These are phyloP conservation scores for Pelagia noctiluca DNA, from an alignment of 30 jellyfish, hydroid and myxozoan genomes.

Conservation along the genomic window DNA sequence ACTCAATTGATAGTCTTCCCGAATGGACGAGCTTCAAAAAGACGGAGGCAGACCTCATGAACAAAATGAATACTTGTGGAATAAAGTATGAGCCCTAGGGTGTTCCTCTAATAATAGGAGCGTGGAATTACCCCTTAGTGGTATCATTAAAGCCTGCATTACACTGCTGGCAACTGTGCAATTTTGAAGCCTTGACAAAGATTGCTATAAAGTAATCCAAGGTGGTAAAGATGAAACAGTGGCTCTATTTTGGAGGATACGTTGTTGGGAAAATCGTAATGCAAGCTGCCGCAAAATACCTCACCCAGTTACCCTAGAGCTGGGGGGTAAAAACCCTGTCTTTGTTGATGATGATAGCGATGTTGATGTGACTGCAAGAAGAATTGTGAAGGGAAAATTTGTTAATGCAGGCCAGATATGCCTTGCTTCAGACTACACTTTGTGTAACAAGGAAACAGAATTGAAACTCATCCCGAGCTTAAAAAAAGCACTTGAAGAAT, in stretches of 20 bases:
- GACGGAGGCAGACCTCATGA: slow-evolving; percentile 85
- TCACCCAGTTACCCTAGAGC: slow-evolving; percentile 95
- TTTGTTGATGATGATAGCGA: slow-evolving; percentile 81
- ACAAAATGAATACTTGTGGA: slow-evolving; percentile 82
- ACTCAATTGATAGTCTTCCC: slow-evolving; percentile 68
- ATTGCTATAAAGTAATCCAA: slow-evolving; percentile 73
- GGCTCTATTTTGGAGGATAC: slow-evolving; percentile 88
- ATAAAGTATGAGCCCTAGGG: slow-evolving; percentile 89
- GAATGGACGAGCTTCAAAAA: slow-evolving; percentile 79
- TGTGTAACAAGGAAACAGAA: slow-evolving; percentile 75
- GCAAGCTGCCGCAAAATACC: slow-evolving; percentile 95
- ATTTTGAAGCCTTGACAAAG: slow-evolving; percentile 90
- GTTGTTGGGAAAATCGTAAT: slow-evolving; percentile 85
- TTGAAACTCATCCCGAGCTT: slow-evolving; percentile 70
- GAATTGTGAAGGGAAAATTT: slow-evolving; percentile 94
- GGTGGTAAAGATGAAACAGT: slow-evolving; percentile 97
- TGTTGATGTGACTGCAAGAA: slow-evolving; percentile 77
- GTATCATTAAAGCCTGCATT: slow-evolving; percentile 70
- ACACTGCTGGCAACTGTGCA: slow-evolving; percentile 99
- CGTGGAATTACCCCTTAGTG: slow-evolving; percentile 97
- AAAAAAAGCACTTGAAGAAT: slow-evolving; percentile 59
- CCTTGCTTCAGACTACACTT: slow-evolving; percentile 92
- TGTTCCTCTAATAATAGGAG: slow-evolving; percentile 88
- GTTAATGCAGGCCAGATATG: slow-evolving; percentile 97
- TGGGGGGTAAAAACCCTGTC: slow-evolving; percentile 99